Evolutionary conservation across 2,797 vertebrate genomes (phyloP).

Genomic region (Danio choprae): DNA sequence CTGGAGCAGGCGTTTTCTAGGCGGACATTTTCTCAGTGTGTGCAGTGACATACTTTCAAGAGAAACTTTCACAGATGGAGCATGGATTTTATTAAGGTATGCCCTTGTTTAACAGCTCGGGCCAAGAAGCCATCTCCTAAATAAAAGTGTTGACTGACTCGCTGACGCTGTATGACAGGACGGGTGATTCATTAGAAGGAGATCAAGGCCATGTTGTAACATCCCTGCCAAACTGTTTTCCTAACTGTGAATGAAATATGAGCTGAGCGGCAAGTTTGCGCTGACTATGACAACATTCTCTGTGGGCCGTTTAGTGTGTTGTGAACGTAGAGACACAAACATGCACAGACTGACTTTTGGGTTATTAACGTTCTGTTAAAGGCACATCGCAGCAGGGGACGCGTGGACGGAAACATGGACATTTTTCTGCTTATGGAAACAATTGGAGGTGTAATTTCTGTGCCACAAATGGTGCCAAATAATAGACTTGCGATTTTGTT

Average conservation of each 20-base stretch:
- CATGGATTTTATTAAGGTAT: constrained; percentile 48
- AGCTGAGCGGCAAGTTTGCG: constrained; percentile 39
- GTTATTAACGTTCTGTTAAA: constrained; percentile 18
- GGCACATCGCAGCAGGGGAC: not conserved
- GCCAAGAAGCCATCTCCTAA: constrained; percentile 51
- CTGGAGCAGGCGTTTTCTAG: constrained; percentile 14
- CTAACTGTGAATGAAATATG: constrained; percentile 47
- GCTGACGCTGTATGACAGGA: constrained; percentile 51
- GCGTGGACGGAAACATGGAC: too few species aligned
- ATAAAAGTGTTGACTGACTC: constrained; percentile 51
- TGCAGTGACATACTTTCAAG: constrained; percentile 24
- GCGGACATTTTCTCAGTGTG: constrained; percentile 44
- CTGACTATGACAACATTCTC: constrained; percentile 38
- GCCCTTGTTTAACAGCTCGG: constrained; percentile 51
- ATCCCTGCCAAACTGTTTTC: constrained; percentile 54
- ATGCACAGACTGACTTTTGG: not conserved
- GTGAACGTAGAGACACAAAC: constrained; percentile 5
- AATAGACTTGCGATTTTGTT: not conserved
- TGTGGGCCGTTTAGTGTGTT: constrained; percentile 10
- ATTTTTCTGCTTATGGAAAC: not conserved
- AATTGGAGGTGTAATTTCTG: not conserved
- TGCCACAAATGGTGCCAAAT: not conserved
- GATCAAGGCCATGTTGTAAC: constrained; percentile 52
- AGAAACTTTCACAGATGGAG: constrained; percentile 36
- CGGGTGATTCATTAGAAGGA: constrained; percentile 48